Evolutionary conservation across 2,888 invertebrate species (phyloP).

Genomic region (Alloscopus bannaensis): DNA sequence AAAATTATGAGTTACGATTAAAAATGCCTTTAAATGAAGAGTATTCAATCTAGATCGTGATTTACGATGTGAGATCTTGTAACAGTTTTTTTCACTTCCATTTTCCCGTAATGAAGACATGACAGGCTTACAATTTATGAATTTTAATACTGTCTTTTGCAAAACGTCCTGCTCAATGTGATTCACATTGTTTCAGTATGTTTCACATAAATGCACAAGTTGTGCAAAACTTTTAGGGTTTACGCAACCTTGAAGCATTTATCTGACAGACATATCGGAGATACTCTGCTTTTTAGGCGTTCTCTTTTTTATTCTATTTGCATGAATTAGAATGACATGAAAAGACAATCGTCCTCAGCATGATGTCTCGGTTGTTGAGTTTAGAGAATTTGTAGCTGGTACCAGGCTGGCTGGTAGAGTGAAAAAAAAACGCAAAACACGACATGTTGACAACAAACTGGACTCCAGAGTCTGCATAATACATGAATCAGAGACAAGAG

Average conservation of each 20-base stretch:
- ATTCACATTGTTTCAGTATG: no score
- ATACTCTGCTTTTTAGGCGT: not conserved
- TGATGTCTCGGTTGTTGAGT: not conserved
- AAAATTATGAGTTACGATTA: not conserved
- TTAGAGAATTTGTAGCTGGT: no score
- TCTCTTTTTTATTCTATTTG: not conserved
- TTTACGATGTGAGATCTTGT: constrained; percentile 9
- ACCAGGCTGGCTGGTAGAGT: constrained; percentile 54
- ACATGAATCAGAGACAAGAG: constrained; percentile 12
- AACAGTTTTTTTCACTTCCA: not conserved
- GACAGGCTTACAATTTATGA: not conserved
- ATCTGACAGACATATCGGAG: not conserved
- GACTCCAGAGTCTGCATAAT: not conserved
- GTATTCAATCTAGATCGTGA: not conserved
- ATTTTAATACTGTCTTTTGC: not conserved
- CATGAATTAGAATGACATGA: constrained; percentile 2
- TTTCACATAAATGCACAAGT: constrained; percentile 1
- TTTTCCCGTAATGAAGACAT: not conserved
- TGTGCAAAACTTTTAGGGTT: not conserved
- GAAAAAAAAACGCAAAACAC: constrained; percentile 5
- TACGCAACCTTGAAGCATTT: not conserved
- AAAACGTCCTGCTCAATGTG: no score
- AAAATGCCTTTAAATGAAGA: not conserved
- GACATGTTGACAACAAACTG: constrained; percentile 45
- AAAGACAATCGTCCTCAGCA: not conserved